Percentiles rank a stretch among this genome's conserved stretches.
Evolutionary conservation across 2,888 invertebrate genomes (phyloP).

Genomic region (Hemithea aestivaria): DNA sequence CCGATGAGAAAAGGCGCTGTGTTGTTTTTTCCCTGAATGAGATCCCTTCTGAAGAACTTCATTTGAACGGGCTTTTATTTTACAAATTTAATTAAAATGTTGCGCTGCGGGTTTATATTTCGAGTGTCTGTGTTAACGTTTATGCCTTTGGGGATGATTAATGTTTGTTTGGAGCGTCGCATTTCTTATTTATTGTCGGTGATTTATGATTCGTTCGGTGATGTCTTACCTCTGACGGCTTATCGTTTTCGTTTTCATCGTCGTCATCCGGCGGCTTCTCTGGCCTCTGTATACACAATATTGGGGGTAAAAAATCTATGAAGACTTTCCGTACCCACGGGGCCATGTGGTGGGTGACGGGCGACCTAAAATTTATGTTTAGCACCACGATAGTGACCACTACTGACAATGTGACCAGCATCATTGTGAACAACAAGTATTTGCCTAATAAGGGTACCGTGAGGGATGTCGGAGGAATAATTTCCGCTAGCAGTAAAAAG

Average conservation of each 20-base stretch:
- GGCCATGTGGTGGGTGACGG: conserved; percentile 94
- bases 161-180: conserved; percentile 35
- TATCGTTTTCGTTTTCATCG: conserved; percentile 75
- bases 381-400: conserved; percentile 96
- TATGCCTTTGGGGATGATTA: conserved; percentile 41
- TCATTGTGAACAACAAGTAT: conserved; percentile 96
- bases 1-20: conserved; percentile 51
- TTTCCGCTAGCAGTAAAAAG: conserved; percentile 94
- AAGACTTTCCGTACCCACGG: conserved; percentile 94
- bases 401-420: conserved; percentile 94
- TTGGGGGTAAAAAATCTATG: conserved; percentile 90
- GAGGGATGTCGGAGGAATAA: conserved; percentile 95
- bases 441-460: conserved; percentile 95
- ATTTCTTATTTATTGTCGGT: conserved; percentile 32
- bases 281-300: conserved; percentile 93
- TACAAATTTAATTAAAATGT: conserved; percentile 63
- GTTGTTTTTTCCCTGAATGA: conserved; percentile 58
- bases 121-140: conserved; percentile 33
- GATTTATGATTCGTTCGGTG: conserved; percentile 33
- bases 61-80: conserved; percentile 58
- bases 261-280: conserved; percentile 87
- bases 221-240: conserved; percentile 71
- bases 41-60: conserved; percentile 51
- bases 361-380: conserved; percentile 94
- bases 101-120: conserved; percentile 38